phyloP scores from a whole-genome alignment of 2,113 vertebrate genomes.

The Tachysurus fulvidraco region DNA sequence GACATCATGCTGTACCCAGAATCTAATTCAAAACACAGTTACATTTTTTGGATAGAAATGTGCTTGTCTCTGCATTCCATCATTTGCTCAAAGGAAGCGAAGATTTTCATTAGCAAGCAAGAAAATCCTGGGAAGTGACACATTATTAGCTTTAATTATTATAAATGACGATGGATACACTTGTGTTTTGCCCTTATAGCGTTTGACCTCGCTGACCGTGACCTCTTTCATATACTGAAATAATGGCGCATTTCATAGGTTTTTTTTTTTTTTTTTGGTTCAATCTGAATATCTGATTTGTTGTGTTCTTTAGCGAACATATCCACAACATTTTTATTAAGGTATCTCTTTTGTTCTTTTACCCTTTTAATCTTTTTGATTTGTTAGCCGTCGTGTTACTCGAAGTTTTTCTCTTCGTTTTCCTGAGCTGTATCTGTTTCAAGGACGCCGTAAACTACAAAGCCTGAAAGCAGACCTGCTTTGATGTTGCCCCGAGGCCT shows the following conservation, averaged over 20 bases:
- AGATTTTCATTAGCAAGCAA: not conserved
- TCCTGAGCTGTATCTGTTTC: slow-evolving; percentile 17
- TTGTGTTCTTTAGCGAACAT: not conserved
- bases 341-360: not conserved
- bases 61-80: not conserved
- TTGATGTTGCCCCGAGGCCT: slow-evolving; percentile 5
- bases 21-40: not conserved
- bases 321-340: not conserved
- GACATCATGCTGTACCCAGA: not conserved
- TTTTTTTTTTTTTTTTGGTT: not conserved
- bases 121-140: not conserved
- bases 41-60: not conserved
- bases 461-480: not conserved
- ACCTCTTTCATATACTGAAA: too few species aligned
- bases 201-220: not conserved
- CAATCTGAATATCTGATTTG: not conserved
- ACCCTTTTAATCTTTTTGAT: too few species aligned
- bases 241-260: not conserved
- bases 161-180: not conserved
- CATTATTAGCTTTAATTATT: not conserved
- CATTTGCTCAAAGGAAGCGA: not conserved
- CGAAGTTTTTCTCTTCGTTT: not conserved
- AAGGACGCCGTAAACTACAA: not conserved
- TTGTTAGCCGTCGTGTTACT: not conserved
- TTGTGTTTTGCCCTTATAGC: not conserved